Percentiles rank a stretch among this genome's conserved stretches.
phyloP scores from a whole-genome alignment of 2,113 vertebrate genomes.

The Ahaetulla prasina region DNA sequence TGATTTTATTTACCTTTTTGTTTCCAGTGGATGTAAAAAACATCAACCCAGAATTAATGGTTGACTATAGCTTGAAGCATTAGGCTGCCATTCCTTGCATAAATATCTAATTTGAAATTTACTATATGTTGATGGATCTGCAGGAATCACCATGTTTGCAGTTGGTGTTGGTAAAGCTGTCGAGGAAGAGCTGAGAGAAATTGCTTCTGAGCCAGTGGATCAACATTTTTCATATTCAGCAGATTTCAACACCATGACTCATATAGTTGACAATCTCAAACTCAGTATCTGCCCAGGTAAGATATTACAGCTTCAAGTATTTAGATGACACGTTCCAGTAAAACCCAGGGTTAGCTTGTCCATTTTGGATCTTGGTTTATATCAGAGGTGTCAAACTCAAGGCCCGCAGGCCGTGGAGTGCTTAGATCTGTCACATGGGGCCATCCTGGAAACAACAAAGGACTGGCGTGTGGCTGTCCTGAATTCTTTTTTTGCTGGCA shows the following conservation, averaged over 20 bases:
- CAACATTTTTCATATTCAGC: slow-evolving; percentile 91
- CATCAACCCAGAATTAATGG: not conserved
- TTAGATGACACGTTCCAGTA: not conserved
- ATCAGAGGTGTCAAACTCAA: not conserved
- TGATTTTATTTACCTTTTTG: not conserved
- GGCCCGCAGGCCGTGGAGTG: too few relatives aligned
- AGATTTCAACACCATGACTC: slow-evolving; percentile 88
- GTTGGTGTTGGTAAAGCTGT: slow-evolving; percentile 95
- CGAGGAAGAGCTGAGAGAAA: slow-evolving; percentile 89
- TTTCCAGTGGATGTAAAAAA: not conserved
- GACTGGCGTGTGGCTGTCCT: too few relatives aligned
- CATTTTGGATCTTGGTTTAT: not conserved
- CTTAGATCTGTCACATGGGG: too few relatives aligned
- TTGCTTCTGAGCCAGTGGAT: slow-evolving; percentile 87
- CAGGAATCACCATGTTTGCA: slow-evolving; percentile 95
- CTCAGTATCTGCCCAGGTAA: slow-evolving; percentile 93
- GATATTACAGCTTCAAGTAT: not conserved
- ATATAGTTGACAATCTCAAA: slow-evolving; percentile 90
- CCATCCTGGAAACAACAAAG: too few relatives aligned
- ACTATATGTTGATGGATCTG: accelerated
- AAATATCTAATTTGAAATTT: not conserved
- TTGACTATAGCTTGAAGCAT: not conserved
- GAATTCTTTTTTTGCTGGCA: too few relatives aligned
- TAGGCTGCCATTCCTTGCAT: not conserved
- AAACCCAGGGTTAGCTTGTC: not conserved